phyloP scores from a whole-genome alignment of 1,140 invertebrate genomes.

The Diuraphis noxia region DNA sequence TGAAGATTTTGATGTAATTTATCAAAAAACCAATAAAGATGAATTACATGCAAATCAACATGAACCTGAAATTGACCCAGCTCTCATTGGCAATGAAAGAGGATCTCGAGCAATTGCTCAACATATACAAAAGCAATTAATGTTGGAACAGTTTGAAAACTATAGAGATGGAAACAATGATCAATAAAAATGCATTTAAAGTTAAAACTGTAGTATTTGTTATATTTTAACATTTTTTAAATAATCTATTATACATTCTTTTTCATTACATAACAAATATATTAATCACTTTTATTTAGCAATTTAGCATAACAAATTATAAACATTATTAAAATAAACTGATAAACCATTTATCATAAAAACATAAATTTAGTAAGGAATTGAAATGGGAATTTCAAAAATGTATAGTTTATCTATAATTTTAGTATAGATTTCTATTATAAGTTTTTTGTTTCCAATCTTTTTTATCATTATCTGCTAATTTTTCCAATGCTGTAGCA shows the following conservation, averaged over 20 bases:
- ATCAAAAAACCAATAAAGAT: too few species aligned
- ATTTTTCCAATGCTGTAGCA: background rate
- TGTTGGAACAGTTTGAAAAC: too few species aligned
- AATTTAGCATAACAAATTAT: background rate
- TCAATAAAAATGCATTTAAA: too few species aligned
- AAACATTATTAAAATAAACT: background rate
- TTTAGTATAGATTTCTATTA: background rate
- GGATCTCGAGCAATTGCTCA: too few species aligned
- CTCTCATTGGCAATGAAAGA: too few species aligned
- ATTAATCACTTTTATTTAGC: background rate
- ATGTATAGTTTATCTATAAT: background rate
- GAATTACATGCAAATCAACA: too few species aligned
- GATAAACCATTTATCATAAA: background rate
- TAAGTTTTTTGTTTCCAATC: background rate
- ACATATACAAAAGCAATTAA: too few species aligned
- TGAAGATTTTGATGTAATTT: too few species aligned
- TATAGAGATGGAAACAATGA: too few species aligned
- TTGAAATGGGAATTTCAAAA: background rate
- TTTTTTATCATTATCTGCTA: background rate
- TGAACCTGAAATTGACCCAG: too few species aligned
- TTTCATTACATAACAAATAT: background rate
- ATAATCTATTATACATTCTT: background rate
- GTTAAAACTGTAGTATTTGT: background rate
- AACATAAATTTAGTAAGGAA: background rate
- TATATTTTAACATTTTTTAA: background rate